phyloP scores from a whole-genome alignment of 2,888 invertebrate genomes.

The Polyploca ridens region DNA sequence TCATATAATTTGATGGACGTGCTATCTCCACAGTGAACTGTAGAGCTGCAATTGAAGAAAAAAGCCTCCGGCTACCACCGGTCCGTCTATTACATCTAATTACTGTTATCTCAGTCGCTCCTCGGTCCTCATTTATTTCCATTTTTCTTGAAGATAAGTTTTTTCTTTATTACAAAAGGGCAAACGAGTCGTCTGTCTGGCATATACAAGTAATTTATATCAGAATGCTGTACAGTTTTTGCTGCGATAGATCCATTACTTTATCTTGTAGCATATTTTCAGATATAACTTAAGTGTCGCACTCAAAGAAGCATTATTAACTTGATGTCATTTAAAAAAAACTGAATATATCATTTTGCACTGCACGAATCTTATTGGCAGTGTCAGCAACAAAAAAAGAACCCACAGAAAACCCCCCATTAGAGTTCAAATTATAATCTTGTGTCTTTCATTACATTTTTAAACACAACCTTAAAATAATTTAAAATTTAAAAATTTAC shows the following conservation, averaged over 20 bases:
- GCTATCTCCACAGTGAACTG: slow-evolving; percentile 43
- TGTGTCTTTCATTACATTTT: too few relatives aligned
- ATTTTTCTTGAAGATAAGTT: slow-evolving; percentile 32
- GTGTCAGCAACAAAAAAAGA: too few relatives aligned
- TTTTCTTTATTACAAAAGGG: slow-evolving; percentile 23
- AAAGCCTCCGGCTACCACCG: slow-evolving; percentile 47
- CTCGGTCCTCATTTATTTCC: slow-evolving; percentile 38
- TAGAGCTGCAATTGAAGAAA: slow-evolving; percentile 48
- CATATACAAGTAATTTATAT: slow-evolving; percentile 16
- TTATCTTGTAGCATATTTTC: background rate
- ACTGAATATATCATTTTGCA: too few relatives aligned
- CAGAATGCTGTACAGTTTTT: background rate
- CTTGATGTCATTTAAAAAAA: background rate
- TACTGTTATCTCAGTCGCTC: slow-evolving; percentile 49
- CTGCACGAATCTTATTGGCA: too few relatives aligned
- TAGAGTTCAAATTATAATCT: background rate
- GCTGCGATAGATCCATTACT: background rate
- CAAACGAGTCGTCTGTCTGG: slow-evolving; percentile 13
- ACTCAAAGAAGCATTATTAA: background rate
- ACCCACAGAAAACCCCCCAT: background rate
- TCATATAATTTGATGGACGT: slow-evolving; percentile 64
- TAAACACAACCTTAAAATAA: too few relatives aligned
- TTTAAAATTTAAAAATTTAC: too few relatives aligned
- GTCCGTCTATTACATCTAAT: slow-evolving; percentile 56
- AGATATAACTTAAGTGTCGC: background rate